Conservation (phyloP, 2,113 vertebrate species). For the Sinocyclocheilus anophthalmus region DNA sequence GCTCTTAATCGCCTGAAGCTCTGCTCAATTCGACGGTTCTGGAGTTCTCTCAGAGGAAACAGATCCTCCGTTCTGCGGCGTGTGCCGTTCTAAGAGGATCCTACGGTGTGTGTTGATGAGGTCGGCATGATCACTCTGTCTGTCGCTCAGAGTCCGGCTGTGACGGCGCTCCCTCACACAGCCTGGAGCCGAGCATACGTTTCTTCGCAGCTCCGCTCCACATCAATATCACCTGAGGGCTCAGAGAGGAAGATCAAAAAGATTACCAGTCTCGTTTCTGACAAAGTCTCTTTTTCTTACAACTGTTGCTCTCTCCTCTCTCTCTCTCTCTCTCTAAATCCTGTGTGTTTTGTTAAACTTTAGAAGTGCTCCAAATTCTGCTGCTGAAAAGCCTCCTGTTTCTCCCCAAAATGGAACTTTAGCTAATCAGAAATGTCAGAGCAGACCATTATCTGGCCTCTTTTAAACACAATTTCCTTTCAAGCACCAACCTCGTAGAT, state of each 20-base stretch:
- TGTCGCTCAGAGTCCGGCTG: slow-evolving; percentile 12
- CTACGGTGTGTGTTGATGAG: not conserved
- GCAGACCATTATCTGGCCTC: too few species aligned
- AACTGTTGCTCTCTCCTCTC: slow-evolving; percentile 42
- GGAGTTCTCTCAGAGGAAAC: too few species aligned
- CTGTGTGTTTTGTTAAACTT: too few species aligned
- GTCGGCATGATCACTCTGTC: slow-evolving; percentile 36
- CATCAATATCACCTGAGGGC: slow-evolving; percentile 57
- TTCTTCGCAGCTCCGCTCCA: slow-evolving; percentile 1
- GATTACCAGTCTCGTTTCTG: slow-evolving; percentile 51
- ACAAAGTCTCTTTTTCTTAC: slow-evolving; percentile 48
- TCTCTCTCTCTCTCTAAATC: too few species aligned
- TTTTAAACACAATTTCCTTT: too few species aligned
- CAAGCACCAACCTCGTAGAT: too few species aligned
- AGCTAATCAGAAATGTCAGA: too few species aligned
- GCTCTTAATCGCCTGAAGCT: slow-evolving; percentile 43
- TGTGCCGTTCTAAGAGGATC: slow-evolving; percentile 33
- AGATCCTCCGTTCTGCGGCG: slow-evolving; percentile 16
- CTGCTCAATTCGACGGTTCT: slow-evolving; percentile 33
- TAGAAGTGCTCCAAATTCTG: too few species aligned
- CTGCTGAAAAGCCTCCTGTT: too few species aligned
- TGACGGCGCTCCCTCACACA: slow-evolving; percentile 47
- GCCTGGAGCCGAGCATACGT: slow-evolving; percentile 47
- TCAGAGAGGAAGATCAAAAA: slow-evolving; percentile 55
- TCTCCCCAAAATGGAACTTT: too few species aligned